Conservation (phyloP, 2,113 vertebrate genomes). For the Bothrops jararaca region DNA sequence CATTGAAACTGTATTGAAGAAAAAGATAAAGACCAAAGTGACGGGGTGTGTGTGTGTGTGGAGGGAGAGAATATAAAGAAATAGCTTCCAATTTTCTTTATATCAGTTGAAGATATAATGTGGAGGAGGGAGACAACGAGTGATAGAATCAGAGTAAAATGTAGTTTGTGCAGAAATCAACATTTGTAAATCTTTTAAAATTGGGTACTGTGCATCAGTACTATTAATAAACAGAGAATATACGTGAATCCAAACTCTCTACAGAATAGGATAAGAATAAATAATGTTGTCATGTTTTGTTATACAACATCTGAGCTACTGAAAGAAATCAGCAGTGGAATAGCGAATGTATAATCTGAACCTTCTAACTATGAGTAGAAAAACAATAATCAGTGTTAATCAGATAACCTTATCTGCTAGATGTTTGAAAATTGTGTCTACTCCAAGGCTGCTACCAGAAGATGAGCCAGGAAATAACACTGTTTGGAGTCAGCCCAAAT, state of each 20-base stretch:
- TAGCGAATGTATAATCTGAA: constrained; percentile 1
- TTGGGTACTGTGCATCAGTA: neutral
- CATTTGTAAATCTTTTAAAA: neutral
- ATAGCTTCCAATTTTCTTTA: neutral
- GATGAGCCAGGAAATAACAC: neutral
- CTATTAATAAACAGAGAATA: neutral
- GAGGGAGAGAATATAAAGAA: neutral
- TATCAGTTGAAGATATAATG: neutral
- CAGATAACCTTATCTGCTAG: constrained; percentile 13
- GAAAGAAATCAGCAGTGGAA: neutral
- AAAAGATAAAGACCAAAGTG: neutral
- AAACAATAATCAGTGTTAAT: constrained; percentile 12
- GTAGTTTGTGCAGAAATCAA: neutral
- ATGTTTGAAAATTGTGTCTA: neutral
- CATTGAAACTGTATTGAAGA: neutral
- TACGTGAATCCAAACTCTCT: neutral
- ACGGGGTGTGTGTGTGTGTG: no score
- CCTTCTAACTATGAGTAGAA: constrained; percentile 2
- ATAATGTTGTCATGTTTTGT: neutral
- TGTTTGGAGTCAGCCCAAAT: neutral
- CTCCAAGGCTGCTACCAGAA: neutral
- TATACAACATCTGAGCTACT: neutral
- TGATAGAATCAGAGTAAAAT: neutral
- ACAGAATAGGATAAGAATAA: neutral
- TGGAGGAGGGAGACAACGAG: neutral